These are phyloP conservation scores for Halcyon badia DNA, from an alignment of 2,797 vertebrate species.

Conservation along the genomic window DNA sequence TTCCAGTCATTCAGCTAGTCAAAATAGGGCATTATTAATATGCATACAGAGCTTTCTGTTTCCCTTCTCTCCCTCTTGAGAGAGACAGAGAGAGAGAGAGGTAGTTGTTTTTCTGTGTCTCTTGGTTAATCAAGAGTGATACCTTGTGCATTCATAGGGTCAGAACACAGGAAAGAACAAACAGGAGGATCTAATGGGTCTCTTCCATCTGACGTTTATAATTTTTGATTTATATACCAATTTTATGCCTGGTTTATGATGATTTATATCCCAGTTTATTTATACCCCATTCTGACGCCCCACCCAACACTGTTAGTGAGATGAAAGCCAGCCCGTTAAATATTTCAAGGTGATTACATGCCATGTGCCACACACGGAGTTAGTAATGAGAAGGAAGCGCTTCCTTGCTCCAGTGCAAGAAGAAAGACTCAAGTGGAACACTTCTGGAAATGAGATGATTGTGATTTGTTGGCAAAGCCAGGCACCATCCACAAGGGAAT, in stretches of 20 bases:
- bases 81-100: slow-evolving; percentile 6
- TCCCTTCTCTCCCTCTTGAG: slow-evolving; percentile 38
- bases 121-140: slow-evolving; percentile 72
- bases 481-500: background rate
- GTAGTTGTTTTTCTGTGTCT: slow-evolving; percentile 6
- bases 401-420: slow-evolving; percentile 18
- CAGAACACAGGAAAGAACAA: slow-evolving; percentile 40
- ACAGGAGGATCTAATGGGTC: slow-evolving; percentile 39
- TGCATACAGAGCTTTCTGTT: slow-evolving; percentile 30
- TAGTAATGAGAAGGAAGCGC: background rate
- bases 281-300: background rate
- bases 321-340: slow-evolving; percentile 34
- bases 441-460: slow-evolving; percentile 18
- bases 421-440: background rate
- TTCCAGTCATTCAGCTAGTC: slow-evolving; percentile 64
- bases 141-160: slow-evolving; percentile 34
- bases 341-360: slow-evolving; percentile 54
- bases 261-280: slow-evolving; percentile 51
- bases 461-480: background rate
- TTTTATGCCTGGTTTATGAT: slow-evolving; percentile 59
- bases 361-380: background rate
- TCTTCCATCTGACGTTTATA: slow-evolving; percentile 34
- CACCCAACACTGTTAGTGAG: background rate
- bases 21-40: slow-evolving; percentile 77
- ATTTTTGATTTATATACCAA: slow-evolving; percentile 66